These are phyloP conservation scores for Cossypha polioptera DNA, from an alignment of 2,797 vertebrate species.

Conservation along the genomic window DNA sequence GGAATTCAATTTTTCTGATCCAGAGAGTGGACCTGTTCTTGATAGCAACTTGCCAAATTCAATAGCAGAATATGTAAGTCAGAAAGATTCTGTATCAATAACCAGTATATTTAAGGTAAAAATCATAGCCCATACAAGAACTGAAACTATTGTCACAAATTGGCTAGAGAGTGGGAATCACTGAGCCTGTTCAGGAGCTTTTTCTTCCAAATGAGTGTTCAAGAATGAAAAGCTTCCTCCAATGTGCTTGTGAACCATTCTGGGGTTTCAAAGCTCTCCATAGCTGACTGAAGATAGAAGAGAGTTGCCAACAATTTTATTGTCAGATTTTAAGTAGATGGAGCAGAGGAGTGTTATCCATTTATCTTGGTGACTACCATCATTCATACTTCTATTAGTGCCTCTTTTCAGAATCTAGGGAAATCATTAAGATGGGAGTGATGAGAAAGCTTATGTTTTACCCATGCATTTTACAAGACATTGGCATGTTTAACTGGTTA, in stretches of 20 bases:
- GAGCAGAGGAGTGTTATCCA: not conserved
- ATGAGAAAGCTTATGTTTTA: not conserved
- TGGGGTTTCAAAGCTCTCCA: not conserved
- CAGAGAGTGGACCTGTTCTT: constrained; percentile 88
- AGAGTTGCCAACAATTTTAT: not conserved
- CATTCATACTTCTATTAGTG: not conserved
- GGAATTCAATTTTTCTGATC: constrained; percentile 85
- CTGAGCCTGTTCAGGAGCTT: not conserved
- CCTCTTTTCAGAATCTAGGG: not conserved
- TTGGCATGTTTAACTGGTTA: not conserved
- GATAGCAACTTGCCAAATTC: constrained; percentile 85
- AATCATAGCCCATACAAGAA: not conserved
- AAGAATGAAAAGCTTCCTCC: not conserved
- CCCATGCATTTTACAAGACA: not conserved
- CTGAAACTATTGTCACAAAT: not conserved
- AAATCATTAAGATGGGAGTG: not conserved
- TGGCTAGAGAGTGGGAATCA: not conserved
- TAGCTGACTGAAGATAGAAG: not conserved
- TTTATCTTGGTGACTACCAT: not conserved
- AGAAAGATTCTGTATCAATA: not conserved
- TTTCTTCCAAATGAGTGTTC: not conserved
- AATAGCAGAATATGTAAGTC: constrained; percentile 88
- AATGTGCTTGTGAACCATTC: not conserved
- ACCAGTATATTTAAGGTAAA: not conserved
- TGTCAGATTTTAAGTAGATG: not conserved